Percentiles rank a stretch among this genome's conserved stretches.
Evolutionary conservation across 2,888 invertebrate genomes (phyloP).

Genomic region (Stenurella melanura): DNA sequence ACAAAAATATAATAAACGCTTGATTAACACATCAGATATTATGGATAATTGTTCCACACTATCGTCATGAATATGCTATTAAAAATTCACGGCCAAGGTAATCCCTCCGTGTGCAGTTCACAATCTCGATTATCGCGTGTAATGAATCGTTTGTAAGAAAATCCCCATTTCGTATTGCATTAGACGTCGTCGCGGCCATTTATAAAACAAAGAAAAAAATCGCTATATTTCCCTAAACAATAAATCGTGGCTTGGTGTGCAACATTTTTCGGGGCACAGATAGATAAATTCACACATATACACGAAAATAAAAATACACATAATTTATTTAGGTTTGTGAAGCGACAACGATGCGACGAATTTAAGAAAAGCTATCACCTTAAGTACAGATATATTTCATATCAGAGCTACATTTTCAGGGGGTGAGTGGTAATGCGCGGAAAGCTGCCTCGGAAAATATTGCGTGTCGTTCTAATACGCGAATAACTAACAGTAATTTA

Average conservation of each 20-base stretch:
- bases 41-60: no score
- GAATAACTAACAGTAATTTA: constrained; percentile 66
- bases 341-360: constrained; percentile 71
- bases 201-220: constrained; percentile 58
- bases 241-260: constrained; percentile 55
- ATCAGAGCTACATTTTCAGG: constrained; percentile 61
- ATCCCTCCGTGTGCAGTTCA: neutral
- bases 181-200: constrained; percentile 51
- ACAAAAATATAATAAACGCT: no score
- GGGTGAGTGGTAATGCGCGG: constrained; percentile 46
- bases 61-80: no score
- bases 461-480: constrained; percentile 70
- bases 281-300: constrained; percentile 69
- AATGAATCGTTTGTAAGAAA: constrained; percentile 26
- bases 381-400: constrained; percentile 75
- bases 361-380: constrained; percentile 75
- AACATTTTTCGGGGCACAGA: constrained; percentile 60
- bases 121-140: neutral
- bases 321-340: constrained; percentile 72
- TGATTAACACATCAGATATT: no score
- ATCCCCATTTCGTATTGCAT: constrained; percentile 44
- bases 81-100: neutral
- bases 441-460: constrained; percentile 66
- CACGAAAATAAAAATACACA: constrained; percentile 69
- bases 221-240: constrained; percentile 58